phyloP scores from a whole-genome alignment of 2,888 invertebrate species.

The Hemithea aestivaria region DNA sequence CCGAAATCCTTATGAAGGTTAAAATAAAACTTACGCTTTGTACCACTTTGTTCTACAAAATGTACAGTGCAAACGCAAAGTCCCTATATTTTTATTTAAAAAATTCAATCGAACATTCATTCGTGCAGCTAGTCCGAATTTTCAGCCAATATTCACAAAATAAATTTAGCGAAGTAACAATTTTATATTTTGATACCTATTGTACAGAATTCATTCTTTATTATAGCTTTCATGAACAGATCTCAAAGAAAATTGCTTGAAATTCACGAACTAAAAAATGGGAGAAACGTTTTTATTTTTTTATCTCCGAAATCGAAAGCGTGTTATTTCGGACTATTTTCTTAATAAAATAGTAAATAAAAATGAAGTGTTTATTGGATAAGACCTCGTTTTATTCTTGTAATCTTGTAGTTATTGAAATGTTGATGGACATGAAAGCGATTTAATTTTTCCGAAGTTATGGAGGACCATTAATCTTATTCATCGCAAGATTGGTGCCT shows the following conservation, averaged over 20 bases:
- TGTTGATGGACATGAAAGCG: slow-evolving; percentile 19
- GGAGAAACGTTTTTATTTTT: slow-evolving; percentile 14
- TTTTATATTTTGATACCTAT: slow-evolving; percentile 6
- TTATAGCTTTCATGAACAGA: slow-evolving; percentile 24
- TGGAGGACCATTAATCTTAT: slow-evolving; percentile 20
- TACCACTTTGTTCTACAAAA: background rate
- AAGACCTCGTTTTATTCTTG: slow-evolving; percentile 8
- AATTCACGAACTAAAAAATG: slow-evolving; percentile 14
- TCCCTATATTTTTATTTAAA: background rate
- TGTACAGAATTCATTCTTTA: slow-evolving; percentile 18
- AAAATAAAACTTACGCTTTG: no score
- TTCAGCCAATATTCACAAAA: slow-evolving; percentile 6
- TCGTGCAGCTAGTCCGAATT: slow-evolving; percentile 2
- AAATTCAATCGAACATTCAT: slow-evolving; percentile 3
- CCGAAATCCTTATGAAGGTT: no score
- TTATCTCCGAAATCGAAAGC: slow-evolving; percentile 8
- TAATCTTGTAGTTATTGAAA: slow-evolving; percentile 15
- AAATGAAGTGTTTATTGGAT: slow-evolving; percentile 2
- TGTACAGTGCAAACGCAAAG: background rate
- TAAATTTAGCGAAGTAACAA: slow-evolving; percentile 4
- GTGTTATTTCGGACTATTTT: slow-evolving; percentile 15
- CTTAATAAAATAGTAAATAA: slow-evolving; percentile 5
- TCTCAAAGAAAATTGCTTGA: slow-evolving; percentile 19
- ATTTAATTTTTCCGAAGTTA: slow-evolving; percentile 21
- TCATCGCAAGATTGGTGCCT: slow-evolving; percentile 19